Evolutionary conservation across 2,113 vertebrate species (phyloP), one percentile per base, ranked within the genome.

Genomic region (Salvelinus fontinalis): DNA sequence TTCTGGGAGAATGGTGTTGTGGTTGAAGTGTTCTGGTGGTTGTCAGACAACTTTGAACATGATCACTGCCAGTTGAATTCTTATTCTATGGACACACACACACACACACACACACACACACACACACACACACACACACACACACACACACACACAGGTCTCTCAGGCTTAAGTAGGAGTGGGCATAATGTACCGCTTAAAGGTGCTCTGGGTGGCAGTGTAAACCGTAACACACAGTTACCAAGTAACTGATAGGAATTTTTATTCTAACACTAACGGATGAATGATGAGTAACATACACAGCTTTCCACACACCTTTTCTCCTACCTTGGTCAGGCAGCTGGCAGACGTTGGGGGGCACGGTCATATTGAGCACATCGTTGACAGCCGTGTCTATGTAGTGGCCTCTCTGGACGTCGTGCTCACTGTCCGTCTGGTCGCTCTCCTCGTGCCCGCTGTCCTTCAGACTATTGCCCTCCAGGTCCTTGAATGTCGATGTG

Each of bases 401-500:
- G 88, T 99, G 95, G 83, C 96, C 96, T 77, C 98, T 93, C 90
- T 99, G 98, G 90, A 98, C 95, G 2, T 99, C 98, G 0, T 99
- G 98, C 83, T 99, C 98, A 2, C 98, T 99, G 94, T 99, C 98
- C 2, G 97, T 99, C 92, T 99, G 98, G 95, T 99, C 98, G 0
- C 98, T 99, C 91, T 99, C 98, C 89, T 99, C 98, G 0, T 99
- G 98, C 18, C 98, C 98, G 0, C 98, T 99, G 92, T 99, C 98
- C 94, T 99, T 99, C 91, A 99, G 95, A 83, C 98, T 99, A 94
- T 99, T 99, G 82, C 97, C 97, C 85, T 99, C 98, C 92, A 99
- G 94, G 94, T 99, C 98, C 91, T 99, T 99, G 95, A 99, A 99
- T 9, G 98, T 99, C 77, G 98, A 99, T 86, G 96, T 99, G 95